Base-by-base conservation (phyloP, 2,888 invertebrate genomes). In the Seladonia tumulorum region DNA sequence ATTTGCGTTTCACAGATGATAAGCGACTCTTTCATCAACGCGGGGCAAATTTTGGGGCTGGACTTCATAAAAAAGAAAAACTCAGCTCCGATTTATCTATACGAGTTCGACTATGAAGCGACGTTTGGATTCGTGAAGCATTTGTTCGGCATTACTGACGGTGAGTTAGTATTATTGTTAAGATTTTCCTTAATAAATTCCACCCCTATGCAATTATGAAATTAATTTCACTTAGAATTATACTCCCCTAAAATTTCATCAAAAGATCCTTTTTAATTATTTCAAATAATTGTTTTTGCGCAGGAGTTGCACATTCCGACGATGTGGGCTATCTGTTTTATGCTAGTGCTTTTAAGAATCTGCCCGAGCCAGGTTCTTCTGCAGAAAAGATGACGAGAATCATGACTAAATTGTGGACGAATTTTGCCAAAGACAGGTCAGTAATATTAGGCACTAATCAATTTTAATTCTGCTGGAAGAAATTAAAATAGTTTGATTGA, bases 271-370 rank as follows among this genome's bases (percentile, higher is more conserved):
- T 5, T 35, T 35, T 35, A 35, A 35, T 35, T 35, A 35, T 35
- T 8, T 22, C 16, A 1, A 18, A 18, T 35, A 1, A 66, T 16
- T 3, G 0, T 7, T 16, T 14, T 29, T 35, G 18, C 71, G 5
- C 35, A 91, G 96, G 96, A 0, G 95, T 95, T 0, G 94, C 95
- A 47, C 96, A 96, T 71, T 95, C 95, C 0, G 96, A 96, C 82
- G 96, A 96, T 2, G 35, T 96, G 16, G 95, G 95, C 66, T 96
- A 96, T 88, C 73, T 95, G 8, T 96, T 96, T 81, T 95, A 94
- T 73, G 94, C 94, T 57, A 93, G 93, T 16, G 82, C 91, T 5
- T 95, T 95, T 72, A 94, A 94, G 76, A 94, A 95, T 71, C 91
- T 92, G n/a, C 95, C 95, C 45, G 88, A 90, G 71, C 89, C 93